Base-by-base conservation (phyloP, 2,113 vertebrate genomes). In the Pelobates fuscus region DNA sequence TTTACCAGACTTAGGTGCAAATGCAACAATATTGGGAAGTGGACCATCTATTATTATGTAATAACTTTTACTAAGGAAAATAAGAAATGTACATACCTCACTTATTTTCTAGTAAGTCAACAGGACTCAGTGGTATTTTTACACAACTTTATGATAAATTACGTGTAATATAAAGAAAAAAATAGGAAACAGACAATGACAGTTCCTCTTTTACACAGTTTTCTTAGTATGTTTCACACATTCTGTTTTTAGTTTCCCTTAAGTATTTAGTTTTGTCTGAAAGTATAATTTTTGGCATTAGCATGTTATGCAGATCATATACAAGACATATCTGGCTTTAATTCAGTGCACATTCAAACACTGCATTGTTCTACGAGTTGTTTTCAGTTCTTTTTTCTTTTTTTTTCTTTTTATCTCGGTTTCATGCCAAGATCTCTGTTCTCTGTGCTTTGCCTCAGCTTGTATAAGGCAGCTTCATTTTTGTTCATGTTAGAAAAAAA, bases 181-280 rank as follows among this genome's bases (percentile, higher is more conserved):
- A n/a, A n/a, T n/a, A n/a, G n/a, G n/a, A n/a, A n/a, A n/a, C n/a
- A n/a, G n/a, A n/a, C n/a, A n/a, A n/a, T n/a, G n/a, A n/a, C n/a
- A n/a, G n/a, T n/a, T n/a, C n/a, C n/a, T n/a, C n/a, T n/a, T n/a
- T n/a, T n/a, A n/a, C n/a, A n/a, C n/a, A n/a, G 32, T 10, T 37
- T 37, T 37, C 17, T 49, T 2, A 5, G 15, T 18, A 18, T 49
- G 44, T 49, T 17, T 14, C 62, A 25, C 52, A 61, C 64, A 49
- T 25, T 58, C 73, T 68, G 55, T 67, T 77, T 68, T 60, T 43
- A 77, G 61, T 77, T 75, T 63, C 46, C 41, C 62, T 30, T 59
- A 60, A 67, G 32, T 59, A 67, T 75, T 58, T 59, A 61, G 55
- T 77, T 77, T 77, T 77, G 73, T 77, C 73, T 77, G 65, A 54